Evolutionary conservation across 1,140 invertebrate species (phyloP).

Genomic region (Trissolcus basalis): DNA sequence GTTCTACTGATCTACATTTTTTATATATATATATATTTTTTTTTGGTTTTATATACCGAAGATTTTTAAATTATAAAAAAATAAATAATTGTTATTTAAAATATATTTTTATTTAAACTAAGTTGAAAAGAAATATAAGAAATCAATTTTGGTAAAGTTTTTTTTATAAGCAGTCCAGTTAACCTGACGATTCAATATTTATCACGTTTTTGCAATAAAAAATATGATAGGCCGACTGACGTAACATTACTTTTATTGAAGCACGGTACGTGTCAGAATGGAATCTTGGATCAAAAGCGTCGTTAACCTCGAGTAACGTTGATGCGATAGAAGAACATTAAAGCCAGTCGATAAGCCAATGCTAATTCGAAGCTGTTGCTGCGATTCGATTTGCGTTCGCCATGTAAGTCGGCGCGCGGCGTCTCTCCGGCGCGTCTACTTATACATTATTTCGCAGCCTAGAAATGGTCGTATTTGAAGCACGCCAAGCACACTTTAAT

Average conservation of each 20-base stretch:
- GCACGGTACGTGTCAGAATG: constrained; percentile 26
- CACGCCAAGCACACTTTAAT: constrained; percentile 39
- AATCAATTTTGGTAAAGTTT: too few relatives aligned
- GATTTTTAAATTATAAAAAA: too few relatives aligned
- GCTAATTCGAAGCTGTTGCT: constrained; percentile 48
- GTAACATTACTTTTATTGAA: constrained; percentile 29
- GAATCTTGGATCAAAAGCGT: constrained; percentile 27
- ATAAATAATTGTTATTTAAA: too few relatives aligned
- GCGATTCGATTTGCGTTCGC: constrained; percentile 44
- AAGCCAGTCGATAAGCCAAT: constrained; percentile 29
- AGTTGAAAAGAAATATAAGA: too few relatives aligned
- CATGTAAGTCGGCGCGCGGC: constrained; percentile 48
- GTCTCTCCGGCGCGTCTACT: constrained; percentile 24
- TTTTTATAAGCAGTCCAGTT: too few relatives aligned
- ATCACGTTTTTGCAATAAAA: constrained; percentile 10
- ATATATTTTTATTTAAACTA: too few relatives aligned
- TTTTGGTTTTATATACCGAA: too few relatives aligned
- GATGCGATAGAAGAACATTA: constrained; percentile 14
- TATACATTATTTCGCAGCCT: constrained; percentile 41
- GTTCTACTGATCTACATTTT: too few relatives aligned
- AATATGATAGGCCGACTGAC: background rate
- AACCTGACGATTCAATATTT: too few relatives aligned
- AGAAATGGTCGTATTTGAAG: constrained; percentile 34
- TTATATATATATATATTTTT: too few relatives aligned
- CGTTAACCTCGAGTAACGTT: constrained; percentile 14